Percentiles rank a stretch among this genome's conserved stretches.
Conservation (phyloP, 1,140 invertebrate genomes). For the Bilobella aurantiaca region DNA sequence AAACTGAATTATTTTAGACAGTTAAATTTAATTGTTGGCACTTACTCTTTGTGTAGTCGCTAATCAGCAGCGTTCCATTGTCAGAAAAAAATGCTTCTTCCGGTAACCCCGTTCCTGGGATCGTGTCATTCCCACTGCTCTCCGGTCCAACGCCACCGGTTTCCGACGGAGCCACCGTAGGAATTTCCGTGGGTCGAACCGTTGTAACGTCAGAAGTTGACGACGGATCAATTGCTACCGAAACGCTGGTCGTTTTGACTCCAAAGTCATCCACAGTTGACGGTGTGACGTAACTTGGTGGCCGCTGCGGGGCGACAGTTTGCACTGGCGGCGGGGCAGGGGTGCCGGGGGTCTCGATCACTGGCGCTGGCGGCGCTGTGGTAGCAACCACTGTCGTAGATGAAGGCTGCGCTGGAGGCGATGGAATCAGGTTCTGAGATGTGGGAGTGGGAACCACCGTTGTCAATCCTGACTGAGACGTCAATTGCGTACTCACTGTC, state of each 20-base stretch:
- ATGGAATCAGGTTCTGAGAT: neutral
- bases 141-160: neutral
- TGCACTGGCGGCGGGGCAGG: neutral
- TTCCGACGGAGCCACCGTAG: neutral
- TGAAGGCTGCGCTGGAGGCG: neutral
- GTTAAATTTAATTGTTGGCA: no score
- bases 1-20: no score
- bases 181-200: neutral
- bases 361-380: slow-evolving; percentile 1
- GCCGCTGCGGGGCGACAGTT: neutral
- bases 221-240: neutral
- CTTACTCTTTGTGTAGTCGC: slow-evolving; percentile 32
- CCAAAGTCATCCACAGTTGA: slow-evolving; percentile 8
- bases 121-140: neutral
- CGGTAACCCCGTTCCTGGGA: slow-evolving; percentile 19
- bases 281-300: neutral
- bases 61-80: slow-evolving; percentile 32
- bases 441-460: neutral
- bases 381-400: neutral
- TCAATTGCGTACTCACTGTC: neutral
- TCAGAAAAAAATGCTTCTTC: slow-evolving; percentile 33
- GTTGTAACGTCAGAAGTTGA: neutral
- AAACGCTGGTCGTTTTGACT: neutral
- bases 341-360: neutral
- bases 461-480: neutral